These are phyloP conservation scores for Xestoiulus laeticollis DNA, from an alignment of 2,888 invertebrate species.

Conservation along the genomic window DNA sequence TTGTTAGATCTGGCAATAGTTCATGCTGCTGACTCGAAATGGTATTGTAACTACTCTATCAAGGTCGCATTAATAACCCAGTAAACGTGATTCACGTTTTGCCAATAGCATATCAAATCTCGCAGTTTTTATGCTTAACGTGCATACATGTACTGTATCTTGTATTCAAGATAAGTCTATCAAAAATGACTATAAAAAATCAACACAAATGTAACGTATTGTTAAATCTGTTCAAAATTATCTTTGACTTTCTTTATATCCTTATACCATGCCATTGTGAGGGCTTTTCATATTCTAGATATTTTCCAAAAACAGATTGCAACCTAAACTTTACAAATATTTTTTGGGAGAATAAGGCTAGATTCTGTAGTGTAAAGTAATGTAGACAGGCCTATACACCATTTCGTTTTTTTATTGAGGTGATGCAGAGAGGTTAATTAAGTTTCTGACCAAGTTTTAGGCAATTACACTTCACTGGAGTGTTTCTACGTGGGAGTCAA, in stretches of 20 bases:
- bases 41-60: not conserved
- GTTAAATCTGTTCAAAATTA: not conserved
- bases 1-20: not conserved
- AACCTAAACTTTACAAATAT: no score
- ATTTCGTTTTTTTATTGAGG: not conserved
- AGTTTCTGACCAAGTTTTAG: not conserved
- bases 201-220: not conserved
- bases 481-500: not conserved
- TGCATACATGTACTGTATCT: no score
- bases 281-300: no score
- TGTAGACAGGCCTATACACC: no score
- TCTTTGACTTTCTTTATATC: not conserved
- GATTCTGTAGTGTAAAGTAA: no score
- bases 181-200: not conserved
- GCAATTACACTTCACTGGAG: conserved; percentile 18
- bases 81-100: conserved; percentile 1
- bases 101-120: not conserved
- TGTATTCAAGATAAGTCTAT: conserved; percentile 2
- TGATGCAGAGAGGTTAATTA: not conserved
- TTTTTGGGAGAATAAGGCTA: no score
- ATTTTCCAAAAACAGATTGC: no score
- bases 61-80: conserved; percentile 9
- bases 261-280: no score
- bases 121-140: not conserved
- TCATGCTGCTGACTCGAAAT: not conserved